phyloP scores from a whole-genome alignment of 2,797 vertebrate genomes.

The Rhyacichthys aspro region DNA sequence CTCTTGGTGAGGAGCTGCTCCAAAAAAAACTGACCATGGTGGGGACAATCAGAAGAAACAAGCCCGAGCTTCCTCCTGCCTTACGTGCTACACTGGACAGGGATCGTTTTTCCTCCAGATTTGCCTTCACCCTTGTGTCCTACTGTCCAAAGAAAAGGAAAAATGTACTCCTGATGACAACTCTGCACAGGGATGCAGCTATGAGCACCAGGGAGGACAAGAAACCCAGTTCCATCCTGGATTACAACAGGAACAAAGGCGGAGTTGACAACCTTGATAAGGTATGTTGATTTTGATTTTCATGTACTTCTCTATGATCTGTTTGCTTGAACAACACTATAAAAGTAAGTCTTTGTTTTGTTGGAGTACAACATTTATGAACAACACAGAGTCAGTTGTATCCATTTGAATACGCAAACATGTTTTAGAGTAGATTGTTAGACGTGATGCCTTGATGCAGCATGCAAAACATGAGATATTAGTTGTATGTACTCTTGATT shows the following conservation, averaged over 20 bases:
- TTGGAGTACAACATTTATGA: too few relatives aligned
- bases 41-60: too few relatives aligned
- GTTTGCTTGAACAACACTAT: neutral
- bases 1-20: slow-evolving; percentile 5
- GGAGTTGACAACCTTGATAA: slow-evolving; percentile 7
- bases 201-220: slow-evolving; percentile 19
- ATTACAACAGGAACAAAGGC: slow-evolving; percentile 3
- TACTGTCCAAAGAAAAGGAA: slow-evolving; percentile 24
- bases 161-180: slow-evolving; percentile 32
- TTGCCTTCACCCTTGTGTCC: slow-evolving; percentile 33
- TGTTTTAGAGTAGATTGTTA: too few relatives aligned
- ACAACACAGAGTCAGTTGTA: too few relatives aligned
- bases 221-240: slow-evolving; percentile 3
- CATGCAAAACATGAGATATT: neutral
- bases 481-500: neutral
- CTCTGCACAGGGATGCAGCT: slow-evolving; percentile 12
- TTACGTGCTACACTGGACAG: too few relatives aligned
- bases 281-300: slow-evolving; percentile 3
- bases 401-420: too few relatives aligned
- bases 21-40: neutral
- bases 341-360: neutral
- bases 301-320: neutral
- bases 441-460: too few relatives aligned
- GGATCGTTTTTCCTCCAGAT: too few relatives aligned
- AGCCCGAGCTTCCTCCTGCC: too few relatives aligned